A percentile compares a stretch with the other conserved stretches of the same genome.
Evolutionary conservation across 2,888 invertebrate species (phyloP).

Genomic region (Ichneumoninae sp.): DNA sequence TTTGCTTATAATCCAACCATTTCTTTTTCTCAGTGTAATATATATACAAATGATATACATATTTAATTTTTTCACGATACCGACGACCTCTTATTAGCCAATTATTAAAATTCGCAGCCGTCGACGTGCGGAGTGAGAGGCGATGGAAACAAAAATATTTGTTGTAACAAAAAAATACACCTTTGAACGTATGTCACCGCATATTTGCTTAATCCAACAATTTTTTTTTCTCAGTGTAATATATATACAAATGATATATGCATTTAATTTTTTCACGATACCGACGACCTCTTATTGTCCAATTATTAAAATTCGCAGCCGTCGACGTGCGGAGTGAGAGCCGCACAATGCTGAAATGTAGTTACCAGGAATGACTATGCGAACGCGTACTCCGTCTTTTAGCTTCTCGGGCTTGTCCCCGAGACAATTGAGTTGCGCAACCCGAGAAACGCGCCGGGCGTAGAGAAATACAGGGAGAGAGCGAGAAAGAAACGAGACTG

Average conservation of each 20-base stretch:
- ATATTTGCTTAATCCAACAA: no score
- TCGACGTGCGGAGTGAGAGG: constrained; percentile 23
- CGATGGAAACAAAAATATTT: no score
- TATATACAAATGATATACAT: neutral
- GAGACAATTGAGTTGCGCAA: constrained; percentile 62
- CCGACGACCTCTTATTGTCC: neutral
- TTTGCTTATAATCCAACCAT: no score
- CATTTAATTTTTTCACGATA: neutral
- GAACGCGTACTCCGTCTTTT: constrained; percentile 43
- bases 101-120: neutral
- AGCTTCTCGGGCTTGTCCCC: constrained; percentile 21
- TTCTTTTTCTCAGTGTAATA: no score
- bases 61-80: neutral
- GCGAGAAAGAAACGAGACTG: constrained; percentile 33
- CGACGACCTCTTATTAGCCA: neutral
- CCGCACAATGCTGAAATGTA: neutral
- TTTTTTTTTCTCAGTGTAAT: no score
- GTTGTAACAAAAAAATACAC: no score
- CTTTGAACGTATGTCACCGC: no score
- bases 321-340: constrained; percentile 22
- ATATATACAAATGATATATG: neutral
- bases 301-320: neutral
- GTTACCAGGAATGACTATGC: constrained; percentile 46
- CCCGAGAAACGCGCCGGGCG: constrained; percentile 37
- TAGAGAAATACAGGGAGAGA: constrained; percentile 12